Percentiles rank a stretch among this genome's conserved stretches.
Evolutionary conservation across 2,797 vertebrate genomes (phyloP).

Genomic region (Melanotaenia maccullochi): DNA sequence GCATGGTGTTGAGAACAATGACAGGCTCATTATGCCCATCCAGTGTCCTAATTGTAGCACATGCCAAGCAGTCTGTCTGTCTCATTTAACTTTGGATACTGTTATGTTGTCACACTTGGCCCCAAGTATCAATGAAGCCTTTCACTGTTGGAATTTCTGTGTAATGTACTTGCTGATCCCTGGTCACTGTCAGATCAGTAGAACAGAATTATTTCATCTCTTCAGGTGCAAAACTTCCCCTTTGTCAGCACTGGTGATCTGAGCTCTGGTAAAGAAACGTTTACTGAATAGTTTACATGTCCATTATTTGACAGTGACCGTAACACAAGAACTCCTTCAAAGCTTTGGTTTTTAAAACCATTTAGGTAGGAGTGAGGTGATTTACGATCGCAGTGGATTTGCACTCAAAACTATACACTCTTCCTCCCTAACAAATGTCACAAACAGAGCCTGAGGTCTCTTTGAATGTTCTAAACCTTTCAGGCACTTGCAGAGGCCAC

Average conservation of each 20-base stretch:
- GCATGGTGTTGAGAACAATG: slow-evolving; percentile 55
- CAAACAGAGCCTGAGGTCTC: slow-evolving; percentile 24
- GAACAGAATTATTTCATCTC: slow-evolving; percentile 30
- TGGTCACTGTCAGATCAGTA: slow-evolving; percentile 13
- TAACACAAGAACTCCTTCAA: slow-evolving; percentile 34
- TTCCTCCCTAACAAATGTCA: slow-evolving; percentile 30
- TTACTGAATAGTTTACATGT: slow-evolving; percentile 38
- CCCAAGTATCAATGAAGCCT: slow-evolving; percentile 37
- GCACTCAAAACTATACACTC: slow-evolving; percentile 20
- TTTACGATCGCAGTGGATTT: slow-evolving; percentile 44
- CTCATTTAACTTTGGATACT: slow-evolving; percentile 34
- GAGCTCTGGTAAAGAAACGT: slow-evolving; percentile 32
- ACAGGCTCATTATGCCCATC: slow-evolving; percentile 54
- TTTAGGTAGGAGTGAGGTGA: slow-evolving; percentile 60
- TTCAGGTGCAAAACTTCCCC: slow-evolving; percentile 33
- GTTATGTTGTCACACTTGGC: slow-evolving; percentile 42
- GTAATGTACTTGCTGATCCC: slow-evolving; percentile 41
- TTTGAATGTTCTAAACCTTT: slow-evolving; percentile 17
- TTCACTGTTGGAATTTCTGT: slow-evolving; percentile 34
- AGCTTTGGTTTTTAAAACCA: slow-evolving; percentile 45
- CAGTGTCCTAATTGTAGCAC: slow-evolving; percentile 46
- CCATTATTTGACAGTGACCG: slow-evolving; percentile 28
- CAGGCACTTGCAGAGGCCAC: slow-evolving; percentile 38
- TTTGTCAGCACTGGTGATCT: slow-evolving; percentile 47
- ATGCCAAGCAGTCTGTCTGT: slow-evolving; percentile 44